These are phyloP conservation scores for Drosophila lacicola DNA, from an alignment of 2,888 invertebrate species.

Conservation along the genomic window DNA sequence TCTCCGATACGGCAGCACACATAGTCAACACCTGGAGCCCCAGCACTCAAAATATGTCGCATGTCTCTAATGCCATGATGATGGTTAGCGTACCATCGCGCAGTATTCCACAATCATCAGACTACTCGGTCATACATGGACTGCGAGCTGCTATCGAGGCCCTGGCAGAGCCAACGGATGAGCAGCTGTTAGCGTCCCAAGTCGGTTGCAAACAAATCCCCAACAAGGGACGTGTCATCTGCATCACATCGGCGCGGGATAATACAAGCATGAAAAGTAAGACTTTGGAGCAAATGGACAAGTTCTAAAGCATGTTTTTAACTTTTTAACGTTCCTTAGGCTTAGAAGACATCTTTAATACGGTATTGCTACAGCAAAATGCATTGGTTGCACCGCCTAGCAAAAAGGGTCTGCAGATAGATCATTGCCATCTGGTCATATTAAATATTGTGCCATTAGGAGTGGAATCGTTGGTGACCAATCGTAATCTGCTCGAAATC, in stretches of 20 bases:
- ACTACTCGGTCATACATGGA: slow-evolving; percentile 92
- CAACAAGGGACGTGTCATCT: slow-evolving; percentile 92
- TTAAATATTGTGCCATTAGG: slow-evolving; percentile 95
- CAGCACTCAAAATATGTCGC: slow-evolving; percentile 93
- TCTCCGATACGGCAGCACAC: slow-evolving; percentile 94
- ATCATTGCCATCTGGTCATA: slow-evolving; percentile 95
- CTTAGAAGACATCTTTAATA: slow-evolving; percentile 94
- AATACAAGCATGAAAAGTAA: slow-evolving; percentile 92
- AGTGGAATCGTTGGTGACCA: slow-evolving; percentile 91
- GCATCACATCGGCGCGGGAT: slow-evolving; percentile 95
- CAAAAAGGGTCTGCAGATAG: slow-evolving; percentile 89
- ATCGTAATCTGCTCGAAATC: slow-evolving; percentile 89
- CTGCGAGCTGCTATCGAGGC: slow-evolving; percentile 94
- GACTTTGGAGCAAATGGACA: not conserved
- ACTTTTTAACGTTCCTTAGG: slow-evolving; percentile 10
- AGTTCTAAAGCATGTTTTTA: not conserved
- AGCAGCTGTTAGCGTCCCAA: slow-evolving; percentile 87
- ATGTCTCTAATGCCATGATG: slow-evolving; percentile 94
- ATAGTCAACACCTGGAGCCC: slow-evolving; percentile 94
- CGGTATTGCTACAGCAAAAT: slow-evolving; percentile 93
- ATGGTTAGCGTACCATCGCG: slow-evolving; percentile 92
- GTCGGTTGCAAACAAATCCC: slow-evolving; percentile 80
- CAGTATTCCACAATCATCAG: slow-evolving; percentile 86
- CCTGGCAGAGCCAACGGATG: slow-evolving; percentile 92
- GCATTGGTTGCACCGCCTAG: slow-evolving; percentile 88